Evolutionary conservation across 2,113 vertebrate genomes (phyloP), one percentile per base, ranked within the genome.

Genomic region (Gadus macrocephalus): DNA sequence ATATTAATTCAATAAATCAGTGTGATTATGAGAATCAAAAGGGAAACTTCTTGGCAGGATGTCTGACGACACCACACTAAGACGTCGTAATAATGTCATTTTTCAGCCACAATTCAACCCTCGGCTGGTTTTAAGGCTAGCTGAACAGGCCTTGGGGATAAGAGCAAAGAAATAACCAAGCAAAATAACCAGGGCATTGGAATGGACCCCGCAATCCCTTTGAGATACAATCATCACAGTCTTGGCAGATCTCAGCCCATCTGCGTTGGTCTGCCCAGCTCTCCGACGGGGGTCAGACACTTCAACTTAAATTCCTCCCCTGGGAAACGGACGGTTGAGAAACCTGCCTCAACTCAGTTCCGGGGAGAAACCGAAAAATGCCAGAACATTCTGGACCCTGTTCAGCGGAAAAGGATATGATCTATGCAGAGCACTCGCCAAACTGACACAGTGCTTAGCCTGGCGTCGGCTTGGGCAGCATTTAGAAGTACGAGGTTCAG

Each of bases 191-290:
- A 16, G 3, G 15, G 35, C 42, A 69, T 15, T 27, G 55, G 60
- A 62, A 64, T 15, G 31, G 2, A 28, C 20, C 66, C 19, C 53
- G 69, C 49, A 66, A 69, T 56, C 66, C 58, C 53, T 70, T 62
- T 42, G 38, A 71, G 88, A 91, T 89, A 80, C 42, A 49, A 49
- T 63, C 82, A 90, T 90, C 85, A 55, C 49, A 66, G 76, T 76
- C 72, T 35, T 63, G 81, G 62, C 63, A 80, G 66, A 81, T 84
- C 66, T 79, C 64, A 73, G 78, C 35, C 62, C 56, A 62, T 86
- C 76, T 86, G 76, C 61, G n/a, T 72, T 71, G 86, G 73, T 75
- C 62, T 53, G 67, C 70, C 82, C n/a, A n/a, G 55, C 80, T 76
- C 78, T 55, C 71, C 81, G 64, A 49, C 42, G 62, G 63, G 69